Base-by-base conservation (phyloP, 2,113 vertebrate species). In the Sigmodon hispidus region DNA sequence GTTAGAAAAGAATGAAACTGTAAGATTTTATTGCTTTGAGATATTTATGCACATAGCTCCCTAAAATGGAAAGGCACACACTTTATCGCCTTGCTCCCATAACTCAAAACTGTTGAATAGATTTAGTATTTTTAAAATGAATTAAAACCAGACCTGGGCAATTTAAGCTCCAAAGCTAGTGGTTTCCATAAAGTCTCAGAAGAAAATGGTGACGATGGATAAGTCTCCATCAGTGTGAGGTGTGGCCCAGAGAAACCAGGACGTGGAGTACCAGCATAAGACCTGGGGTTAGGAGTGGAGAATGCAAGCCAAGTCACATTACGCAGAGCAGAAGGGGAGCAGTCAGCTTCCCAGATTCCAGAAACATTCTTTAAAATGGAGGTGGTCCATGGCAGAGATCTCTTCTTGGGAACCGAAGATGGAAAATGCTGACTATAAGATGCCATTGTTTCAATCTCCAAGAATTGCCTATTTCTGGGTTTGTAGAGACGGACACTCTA, bases 61-160 rank as follows among this genome's bases (percentile, higher is more conserved):
- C 87, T 93, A 81, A 95, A 95, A 97, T 90, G 76, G 89, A 96
- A 97, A 96, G 85, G 80, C 91, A 75, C 72, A 59, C 31, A 94
- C 85, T 97, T 97, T 94, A 95, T 94, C 90, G 7, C 91, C 12
- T 80, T 85, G 7, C 59, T 94, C 59, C 65, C 72, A 79, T 96
- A 92, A 97, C 84, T 96, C 96, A 93, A 91, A 95, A 81, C 89
- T 96, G 89, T 91, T 96, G 87, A 96, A 97, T 77, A 96, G 93
- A 95, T 96, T 96, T 90, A 93, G 87, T 75, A 97, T 95, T 97
- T 97, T 95, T 87, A 50, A 88, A 96, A 95, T 96, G 93, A 96
- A 94, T 94, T 95, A 95, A 96, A 96, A 92, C 80, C 94, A 97
- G 96, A 93, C 43, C 0, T 77, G 73, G 65, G 79, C 89, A 86